phyloP scores from a whole-genome alignment of 2,888 invertebrate species.

The Cephus runcator region DNA sequence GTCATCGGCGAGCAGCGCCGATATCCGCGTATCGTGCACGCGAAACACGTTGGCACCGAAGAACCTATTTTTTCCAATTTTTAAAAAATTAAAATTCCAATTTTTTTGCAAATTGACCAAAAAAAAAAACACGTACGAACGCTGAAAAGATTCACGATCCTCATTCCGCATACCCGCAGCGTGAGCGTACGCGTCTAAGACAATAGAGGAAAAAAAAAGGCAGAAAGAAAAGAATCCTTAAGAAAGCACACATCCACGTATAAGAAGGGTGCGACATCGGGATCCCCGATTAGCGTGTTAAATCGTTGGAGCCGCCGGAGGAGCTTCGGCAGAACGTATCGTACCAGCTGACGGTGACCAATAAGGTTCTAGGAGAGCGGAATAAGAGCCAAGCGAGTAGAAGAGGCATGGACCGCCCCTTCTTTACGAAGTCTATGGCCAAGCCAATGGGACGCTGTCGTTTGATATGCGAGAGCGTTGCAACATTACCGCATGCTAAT shows the following conservation, averaged over 20 bases:
- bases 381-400: conserved; percentile 32
- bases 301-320: neutral
- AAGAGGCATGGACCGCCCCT: conserved; percentile 49
- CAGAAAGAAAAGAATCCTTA: neutral
- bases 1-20: neutral
- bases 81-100: too few species aligned
- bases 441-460: conserved; percentile 42
- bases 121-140: neutral
- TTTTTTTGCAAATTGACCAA: neutral
- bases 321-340: neutral
- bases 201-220: neutral
- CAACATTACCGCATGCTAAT: conserved; percentile 24
- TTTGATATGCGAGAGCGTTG: conserved; percentile 44
- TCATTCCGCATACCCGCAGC: neutral
- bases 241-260: neutral
- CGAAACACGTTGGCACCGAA: too few species aligned
- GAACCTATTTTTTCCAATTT: too few species aligned
- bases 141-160: neutral
- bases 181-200: neutral
- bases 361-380: conserved; percentile 44
- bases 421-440: conserved; percentile 26
- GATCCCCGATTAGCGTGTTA: neutral
- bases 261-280: neutral
- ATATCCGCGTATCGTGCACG: too few species aligned
- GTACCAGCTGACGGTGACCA: conserved; percentile 34